These are phyloP conservation scores for Atherinomorus stipes DNA, from an alignment of 2,113 vertebrate species.

Conservation along the genomic window DNA sequence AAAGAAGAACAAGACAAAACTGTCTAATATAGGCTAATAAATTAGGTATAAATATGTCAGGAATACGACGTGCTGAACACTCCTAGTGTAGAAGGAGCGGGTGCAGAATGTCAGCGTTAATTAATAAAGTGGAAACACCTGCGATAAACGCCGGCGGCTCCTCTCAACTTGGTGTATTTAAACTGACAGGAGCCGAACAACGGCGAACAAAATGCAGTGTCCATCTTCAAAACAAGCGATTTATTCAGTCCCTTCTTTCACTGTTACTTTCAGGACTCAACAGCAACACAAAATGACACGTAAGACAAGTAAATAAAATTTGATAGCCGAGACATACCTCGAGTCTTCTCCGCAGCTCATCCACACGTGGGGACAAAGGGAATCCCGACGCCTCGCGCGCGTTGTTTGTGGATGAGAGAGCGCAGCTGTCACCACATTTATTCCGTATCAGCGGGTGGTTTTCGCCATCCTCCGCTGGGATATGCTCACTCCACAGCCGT, in stretches of 20 bases:
- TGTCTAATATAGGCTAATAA: too few species aligned
- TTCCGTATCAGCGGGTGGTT: constrained; percentile 7
- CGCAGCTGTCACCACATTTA: constrained; percentile 35
- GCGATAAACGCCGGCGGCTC: neutral
- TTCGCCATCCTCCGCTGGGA: constrained; percentile 45
- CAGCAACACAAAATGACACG: neutral
- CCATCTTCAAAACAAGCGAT: neutral
- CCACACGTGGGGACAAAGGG: constrained; percentile 79
- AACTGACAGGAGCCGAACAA: constrained; percentile 21
- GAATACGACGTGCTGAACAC: too few species aligned
- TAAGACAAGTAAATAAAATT: neutral
- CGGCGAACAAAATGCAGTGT: neutral
- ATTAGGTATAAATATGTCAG: too few species aligned
- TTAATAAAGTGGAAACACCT: neutral
- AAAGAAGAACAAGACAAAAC: too few species aligned
- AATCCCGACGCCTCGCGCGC: constrained; percentile 55
- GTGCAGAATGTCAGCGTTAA: neutral
- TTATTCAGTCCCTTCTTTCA: neutral
- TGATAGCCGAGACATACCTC: neutral
- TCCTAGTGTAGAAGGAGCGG: too few species aligned
- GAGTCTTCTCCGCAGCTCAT: constrained; percentile 34
- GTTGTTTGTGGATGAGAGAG: constrained; percentile 5
- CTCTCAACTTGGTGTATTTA: constrained; percentile 22
- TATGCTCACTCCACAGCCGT: constrained; percentile 11
- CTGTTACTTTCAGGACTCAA: rapidly evolving